Evolutionary conservation across 2,113 vertebrate genomes (phyloP).

Genomic region (Camarhynchus parvulus): DNA sequence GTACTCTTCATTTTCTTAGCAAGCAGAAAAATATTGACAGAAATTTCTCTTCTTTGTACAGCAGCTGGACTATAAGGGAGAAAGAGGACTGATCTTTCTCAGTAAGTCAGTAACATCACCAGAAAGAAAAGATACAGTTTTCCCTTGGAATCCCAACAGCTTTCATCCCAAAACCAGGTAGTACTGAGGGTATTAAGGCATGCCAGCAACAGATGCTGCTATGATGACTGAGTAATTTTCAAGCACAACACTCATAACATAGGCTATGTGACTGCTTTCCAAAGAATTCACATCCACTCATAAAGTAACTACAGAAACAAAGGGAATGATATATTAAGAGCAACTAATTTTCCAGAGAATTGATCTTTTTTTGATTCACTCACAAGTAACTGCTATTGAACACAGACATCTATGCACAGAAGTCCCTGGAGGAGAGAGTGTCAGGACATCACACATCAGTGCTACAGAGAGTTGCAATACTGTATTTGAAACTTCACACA

Average conservation of each 20-base stretch:
- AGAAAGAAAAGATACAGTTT: not conserved
- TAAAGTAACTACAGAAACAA: not conserved
- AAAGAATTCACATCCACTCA: not conserved
- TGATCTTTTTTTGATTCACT: not conserved
- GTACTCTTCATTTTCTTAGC: not conserved
- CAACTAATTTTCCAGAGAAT: not conserved
- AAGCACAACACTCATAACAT: rapidly evolving
- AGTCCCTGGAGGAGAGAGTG: not conserved
- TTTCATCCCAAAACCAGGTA: not conserved
- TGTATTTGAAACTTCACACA: not conserved
- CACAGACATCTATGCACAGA: not conserved
- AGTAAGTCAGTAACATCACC: not conserved
- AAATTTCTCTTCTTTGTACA: not conserved
- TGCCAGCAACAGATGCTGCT: not conserved
- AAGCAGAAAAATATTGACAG: not conserved
- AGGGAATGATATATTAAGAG: not conserved
- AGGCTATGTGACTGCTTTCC: not conserved
- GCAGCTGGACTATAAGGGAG: not conserved
- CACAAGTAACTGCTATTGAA: not conserved
- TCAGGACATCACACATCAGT: not conserved
- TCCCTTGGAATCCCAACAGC: not conserved
- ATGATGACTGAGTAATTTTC: not conserved
- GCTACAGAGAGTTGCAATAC: not conserved
- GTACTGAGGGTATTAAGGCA: not conserved
- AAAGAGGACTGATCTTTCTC: not conserved